phyloP scores from a whole-genome alignment of 2,113 vertebrate genomes.

The Psittacula cyanocephala region DNA sequence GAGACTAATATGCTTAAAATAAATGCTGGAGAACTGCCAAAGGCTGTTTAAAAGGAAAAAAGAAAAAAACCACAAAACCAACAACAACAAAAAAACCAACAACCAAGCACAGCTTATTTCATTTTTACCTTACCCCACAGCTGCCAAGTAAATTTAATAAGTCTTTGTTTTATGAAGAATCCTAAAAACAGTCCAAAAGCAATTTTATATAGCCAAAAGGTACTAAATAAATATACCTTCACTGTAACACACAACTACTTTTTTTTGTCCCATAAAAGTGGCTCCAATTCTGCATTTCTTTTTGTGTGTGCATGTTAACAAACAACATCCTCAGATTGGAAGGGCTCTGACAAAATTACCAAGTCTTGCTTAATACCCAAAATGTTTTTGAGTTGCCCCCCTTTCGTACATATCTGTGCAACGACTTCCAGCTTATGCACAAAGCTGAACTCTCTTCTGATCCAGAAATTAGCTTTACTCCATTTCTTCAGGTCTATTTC shows the following conservation, averaged over 20 bases:
- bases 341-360: not conserved
- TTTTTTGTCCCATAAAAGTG: not conserved
- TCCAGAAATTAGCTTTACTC: not conserved
- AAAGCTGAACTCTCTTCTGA: not conserved
- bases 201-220: slow-evolving; percentile 68
- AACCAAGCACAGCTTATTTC: slow-evolving; percentile 44
- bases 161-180: slow-evolving; percentile 74
- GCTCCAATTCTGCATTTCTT: not conserved
- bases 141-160: slow-evolving; percentile 76
- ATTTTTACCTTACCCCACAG: slow-evolving; percentile 65
- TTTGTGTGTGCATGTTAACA: not conserved
- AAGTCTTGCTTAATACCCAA: not conserved
- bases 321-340: not conserved
- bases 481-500: not conserved
- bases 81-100: not conserved
- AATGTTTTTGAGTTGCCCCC: not conserved
- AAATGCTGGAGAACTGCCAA: slow-evolving; percentile 58
- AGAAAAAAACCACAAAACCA: not conserved
- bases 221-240: slow-evolving; percentile 51
- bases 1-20: slow-evolving; percentile 66
- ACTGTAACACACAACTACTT: not conserved
- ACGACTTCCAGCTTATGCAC: not conserved
- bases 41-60: slow-evolving; percentile 40
- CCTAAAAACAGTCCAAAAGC: slow-evolving; percentile 64
- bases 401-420: not conserved